Evolutionary conservation across 92 coral and sea anemone species (phyloP), one percentile per base, ranked within the genome.

Genomic region (Virgularia gustaviana): DNA sequence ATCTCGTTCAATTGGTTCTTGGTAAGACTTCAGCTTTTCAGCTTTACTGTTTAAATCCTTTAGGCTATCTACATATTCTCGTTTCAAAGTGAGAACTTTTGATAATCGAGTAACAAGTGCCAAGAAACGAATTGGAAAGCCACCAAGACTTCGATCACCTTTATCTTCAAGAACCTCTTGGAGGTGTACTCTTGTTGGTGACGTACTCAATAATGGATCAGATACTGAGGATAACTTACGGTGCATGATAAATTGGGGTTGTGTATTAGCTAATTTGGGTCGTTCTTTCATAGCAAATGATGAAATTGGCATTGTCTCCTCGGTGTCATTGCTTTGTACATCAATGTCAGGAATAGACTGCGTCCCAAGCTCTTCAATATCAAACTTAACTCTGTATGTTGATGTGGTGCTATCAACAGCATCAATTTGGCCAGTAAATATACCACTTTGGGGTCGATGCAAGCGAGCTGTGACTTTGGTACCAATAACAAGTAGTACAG

Each of bases 391-490:
- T 56, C 98, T 86, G 74, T 92, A 92, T 0, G 94, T 86, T 67
- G 79, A 89, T 63, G 90, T 89, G 9, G 59, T 88, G 9, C 92
- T 92, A 73, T 92, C 96, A 47, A 92, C 98, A 20, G 98, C 96
- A 74, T 92, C 96, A 78, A 92, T 92, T 64, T 92, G 96, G 13
- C 98, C 96, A 22, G 98, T 92, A 61, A 89, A 92, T n/a, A 92
- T 74, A n/a, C 98, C 98, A 82, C 90, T 89, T 36, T 92, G 98
- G 47, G 98, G 98, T 36, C 65, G 47, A 10, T 89, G 87, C 57
- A 92, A 57, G 15, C 96, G 89, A 7, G 97, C 97, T 88, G 96
- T 89, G 42, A 91, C 97, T 89, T 91, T 91, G 34, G 97, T 91
- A 19, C 97, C 97, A 82, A 91, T 91, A 28, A 91, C 97, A 23